Evolutionary conservation across 2,113 vertebrate species (phyloP), one percentile per base, ranked within the genome.

Genomic region (Euleptes europaea): DNA sequence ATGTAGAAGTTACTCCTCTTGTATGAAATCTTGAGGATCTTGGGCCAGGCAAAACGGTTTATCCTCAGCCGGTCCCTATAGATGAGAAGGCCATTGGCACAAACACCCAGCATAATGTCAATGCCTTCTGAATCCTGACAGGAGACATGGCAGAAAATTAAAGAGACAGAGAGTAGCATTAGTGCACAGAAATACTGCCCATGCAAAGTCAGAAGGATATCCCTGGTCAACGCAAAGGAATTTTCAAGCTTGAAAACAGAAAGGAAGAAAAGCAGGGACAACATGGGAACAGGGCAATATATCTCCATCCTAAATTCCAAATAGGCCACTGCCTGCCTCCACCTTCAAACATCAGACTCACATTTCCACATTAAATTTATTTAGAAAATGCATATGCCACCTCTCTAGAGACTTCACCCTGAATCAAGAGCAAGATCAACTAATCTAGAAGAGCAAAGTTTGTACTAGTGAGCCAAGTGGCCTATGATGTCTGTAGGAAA

Each of bases 1-100:
- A 99, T 99, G 94, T 99, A 99, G 92, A 99, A 99, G 95, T 99
- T 99, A 95, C 98, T 99, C 92, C 99, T 97, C 91, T 99, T 99
- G 72, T 99, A 99, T 66, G 99, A 99, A 91, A 99, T 99, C 94
- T 99, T 99, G n/a, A 99, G 98, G 92, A 99, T 99, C 96, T 99
- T 99, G 88, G 99, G 99, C 99, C 99, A 99, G 89, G 99, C 99
- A 0, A 99, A 99, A 82, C 99, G 98, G 92, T 99, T 99, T 96
- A 99, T 99, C 93, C 99, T 96, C 92, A 99, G 96, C 44, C 98
- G 97, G 87, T 99, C 99, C 28, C 99, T 96, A 94, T 99, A 99
- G 91, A 99, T 99, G 76, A 99, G 97, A 84, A 99, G 97, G 65
- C 99, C 98, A 0, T 99, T 99, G 95, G 99, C 98, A 12, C 99